These are phyloP conservation scores for Azemiops feae DNA, from an alignment of 2,113 vertebrate genomes.

Conservation along the genomic window DNA sequence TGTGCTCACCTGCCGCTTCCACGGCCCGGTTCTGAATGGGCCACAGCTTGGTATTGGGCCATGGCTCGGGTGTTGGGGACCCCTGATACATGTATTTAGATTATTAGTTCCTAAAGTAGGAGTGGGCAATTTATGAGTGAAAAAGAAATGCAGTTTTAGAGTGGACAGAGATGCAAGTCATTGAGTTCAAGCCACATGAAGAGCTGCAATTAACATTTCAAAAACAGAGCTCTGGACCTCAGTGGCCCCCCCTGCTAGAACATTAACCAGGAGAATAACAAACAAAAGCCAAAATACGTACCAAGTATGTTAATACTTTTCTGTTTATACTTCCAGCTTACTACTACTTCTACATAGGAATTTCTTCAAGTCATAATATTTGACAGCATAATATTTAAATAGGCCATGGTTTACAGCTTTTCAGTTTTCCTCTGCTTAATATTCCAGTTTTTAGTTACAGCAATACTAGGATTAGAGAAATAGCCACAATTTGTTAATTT, in stretches of 20 bases:
- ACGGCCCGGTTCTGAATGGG: too few species aligned
- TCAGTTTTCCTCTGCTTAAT: not conserved
- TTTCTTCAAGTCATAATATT: not conserved
- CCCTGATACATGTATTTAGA: not conserved
- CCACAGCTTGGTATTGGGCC: too few species aligned
- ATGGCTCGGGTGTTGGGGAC: too few species aligned
- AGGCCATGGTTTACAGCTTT: not conserved
- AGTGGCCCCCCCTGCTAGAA: not conserved
- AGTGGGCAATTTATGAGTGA: not conserved
- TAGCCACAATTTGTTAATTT: not conserved
- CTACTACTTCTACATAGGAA: not conserved
- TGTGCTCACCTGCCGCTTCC: too few species aligned
- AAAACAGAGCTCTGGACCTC: not conserved
- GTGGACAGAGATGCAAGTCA: not conserved
- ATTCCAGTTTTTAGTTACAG: not conserved
- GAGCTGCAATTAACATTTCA: not conserved
- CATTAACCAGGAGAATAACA: not conserved
- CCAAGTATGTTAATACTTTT: not conserved
- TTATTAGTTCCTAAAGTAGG: not conserved
- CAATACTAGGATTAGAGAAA: not conserved
- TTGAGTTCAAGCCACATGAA: not conserved
- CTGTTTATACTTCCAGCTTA: not conserved
- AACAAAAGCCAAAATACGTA: not conserved
- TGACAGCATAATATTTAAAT: not conserved
- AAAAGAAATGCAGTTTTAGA: not conserved